Percentiles rank a stretch among this genome's conserved stretches.
These are phyloP conservation scores for Nomada ferruginata DNA, from an alignment of 2,888 invertebrate genomes.

Conservation along the genomic window DNA sequence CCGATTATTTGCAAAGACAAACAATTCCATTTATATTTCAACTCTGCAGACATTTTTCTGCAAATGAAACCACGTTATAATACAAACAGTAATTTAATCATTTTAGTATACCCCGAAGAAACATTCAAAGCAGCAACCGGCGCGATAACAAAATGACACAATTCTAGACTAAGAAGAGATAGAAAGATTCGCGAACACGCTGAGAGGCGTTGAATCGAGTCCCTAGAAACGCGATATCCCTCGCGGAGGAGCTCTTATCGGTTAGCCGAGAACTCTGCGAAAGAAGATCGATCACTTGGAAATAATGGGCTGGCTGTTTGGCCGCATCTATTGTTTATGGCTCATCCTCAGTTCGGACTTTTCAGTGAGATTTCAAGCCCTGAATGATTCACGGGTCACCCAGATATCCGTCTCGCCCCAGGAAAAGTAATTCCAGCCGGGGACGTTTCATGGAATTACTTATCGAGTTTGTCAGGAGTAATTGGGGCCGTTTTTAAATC, in stretches of 20 bases:
- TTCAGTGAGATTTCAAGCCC: slow-evolving; percentile 22
- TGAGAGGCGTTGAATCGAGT: not conserved
- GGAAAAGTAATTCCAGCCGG: slow-evolving; percentile 6
- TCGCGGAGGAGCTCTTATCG: slow-evolving; percentile 39
- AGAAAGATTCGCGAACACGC: not conserved
- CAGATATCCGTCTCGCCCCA: not conserved
- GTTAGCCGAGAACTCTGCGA: slow-evolving; percentile 26
- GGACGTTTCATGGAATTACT: slow-evolving; percentile 28
- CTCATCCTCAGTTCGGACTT: slow-evolving; percentile 3
- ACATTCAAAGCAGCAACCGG: not conserved
- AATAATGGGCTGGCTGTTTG: slow-evolving; percentile 47
- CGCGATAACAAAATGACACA: not conserved
- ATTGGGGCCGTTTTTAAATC: slow-evolving; percentile 42
- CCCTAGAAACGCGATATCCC: slow-evolving; percentile 42
- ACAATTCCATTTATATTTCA: too few relatives aligned
- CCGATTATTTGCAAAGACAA: too few relatives aligned
- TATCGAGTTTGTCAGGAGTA: slow-evolving; percentile 30
- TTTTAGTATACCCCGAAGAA: not conserved
- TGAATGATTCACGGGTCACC: slow-evolving; percentile 23
- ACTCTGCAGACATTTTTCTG: not conserved
- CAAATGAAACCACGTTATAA: not conserved
- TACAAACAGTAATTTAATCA: not conserved
- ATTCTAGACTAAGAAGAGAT: not conserved
- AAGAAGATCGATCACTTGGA: slow-evolving; percentile 59
- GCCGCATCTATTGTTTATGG: slow-evolving; percentile 54